Conservation (phyloP, 2,888 invertebrate species). For the Smittia sp. region DNA sequence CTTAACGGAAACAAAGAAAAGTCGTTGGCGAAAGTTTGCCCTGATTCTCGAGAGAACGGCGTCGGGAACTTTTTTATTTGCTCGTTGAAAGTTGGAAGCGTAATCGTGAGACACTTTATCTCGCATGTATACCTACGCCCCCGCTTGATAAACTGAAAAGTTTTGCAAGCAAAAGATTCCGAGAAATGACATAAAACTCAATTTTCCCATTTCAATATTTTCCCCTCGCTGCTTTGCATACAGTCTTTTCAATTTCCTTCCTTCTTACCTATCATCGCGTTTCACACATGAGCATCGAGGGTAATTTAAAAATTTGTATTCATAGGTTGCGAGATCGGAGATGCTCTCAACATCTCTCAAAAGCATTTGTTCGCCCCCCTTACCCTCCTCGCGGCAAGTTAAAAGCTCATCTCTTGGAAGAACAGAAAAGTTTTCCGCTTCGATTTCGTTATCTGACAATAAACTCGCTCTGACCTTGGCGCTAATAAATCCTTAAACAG, state of each 20-base stretch:
- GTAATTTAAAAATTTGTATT: constrained; percentile 40
- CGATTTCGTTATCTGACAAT: not conserved
- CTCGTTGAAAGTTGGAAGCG: not conserved
- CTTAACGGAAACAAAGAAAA: not conserved
- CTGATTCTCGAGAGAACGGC: not conserved
- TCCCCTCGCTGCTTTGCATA: not conserved
- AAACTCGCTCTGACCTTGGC: constrained; percentile 3
- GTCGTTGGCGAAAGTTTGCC: not conserved
- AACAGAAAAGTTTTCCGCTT: not conserved
- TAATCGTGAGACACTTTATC: no score
- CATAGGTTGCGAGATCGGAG: constrained; percentile 23
- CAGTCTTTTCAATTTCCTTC: not conserved
- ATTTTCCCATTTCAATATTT: constrained; percentile 16
- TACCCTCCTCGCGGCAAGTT: not conserved
- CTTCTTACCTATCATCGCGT: not conserved
- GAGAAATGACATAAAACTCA: constrained; percentile 4
- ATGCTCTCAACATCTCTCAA: constrained; percentile 26
- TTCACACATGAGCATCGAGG: constrained; percentile 15
- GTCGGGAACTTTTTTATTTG: not conserved
- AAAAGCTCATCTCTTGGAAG: not conserved
- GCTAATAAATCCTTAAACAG: not conserved
- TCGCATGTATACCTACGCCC: no score
- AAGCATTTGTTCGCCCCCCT: constrained; percentile 21
- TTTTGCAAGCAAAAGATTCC: no score
- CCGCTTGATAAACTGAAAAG: no score